These are phyloP conservation scores for Ophion slaviceki DNA, from an alignment of 2,888 invertebrate genomes.

Conservation along the genomic window DNA sequence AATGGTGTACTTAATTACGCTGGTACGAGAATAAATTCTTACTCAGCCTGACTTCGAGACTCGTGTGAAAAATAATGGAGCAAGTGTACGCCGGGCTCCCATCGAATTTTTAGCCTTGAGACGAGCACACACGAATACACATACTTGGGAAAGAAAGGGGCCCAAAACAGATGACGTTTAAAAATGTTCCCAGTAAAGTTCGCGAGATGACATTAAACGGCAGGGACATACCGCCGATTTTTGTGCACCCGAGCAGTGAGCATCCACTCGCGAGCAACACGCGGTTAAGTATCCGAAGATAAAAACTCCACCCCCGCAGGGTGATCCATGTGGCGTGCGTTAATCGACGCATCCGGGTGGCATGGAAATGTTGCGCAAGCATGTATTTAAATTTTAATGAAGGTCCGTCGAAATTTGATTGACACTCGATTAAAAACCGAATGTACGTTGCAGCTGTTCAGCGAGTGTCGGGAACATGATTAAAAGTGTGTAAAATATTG, in stretches of 20 bases:
- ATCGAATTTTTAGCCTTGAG: neutral
- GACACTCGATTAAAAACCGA: neutral
- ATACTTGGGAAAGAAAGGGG: neutral
- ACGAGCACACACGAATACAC: neutral
- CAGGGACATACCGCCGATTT: slow-evolving; percentile 32
- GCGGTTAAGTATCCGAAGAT: neutral
- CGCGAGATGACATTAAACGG: slow-evolving; percentile 46
- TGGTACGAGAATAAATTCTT: slow-evolving; percentile 7
- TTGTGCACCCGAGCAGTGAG: neutral
- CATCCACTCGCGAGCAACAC: neutral
- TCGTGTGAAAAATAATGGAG: neutral
- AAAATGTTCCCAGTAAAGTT: neutral
- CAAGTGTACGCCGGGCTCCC: neutral
- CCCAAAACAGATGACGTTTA: neutral
- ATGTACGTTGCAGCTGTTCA: neutral
- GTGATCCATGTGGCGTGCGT: neutral
- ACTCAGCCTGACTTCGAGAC: neutral
- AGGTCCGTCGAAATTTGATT: neutral
- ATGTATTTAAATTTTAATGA: neutral
- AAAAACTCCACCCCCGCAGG: neutral
- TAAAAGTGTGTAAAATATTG: neutral
- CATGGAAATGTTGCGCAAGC: no score
- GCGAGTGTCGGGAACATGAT: neutral
- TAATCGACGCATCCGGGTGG: no score
- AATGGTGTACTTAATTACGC: slow-evolving; percentile 1